Evolutionary conservation across 2,888 invertebrate species (phyloP), one percentile per base, ranked within the genome.

Genomic region (Abrostola triplasia): DNA sequence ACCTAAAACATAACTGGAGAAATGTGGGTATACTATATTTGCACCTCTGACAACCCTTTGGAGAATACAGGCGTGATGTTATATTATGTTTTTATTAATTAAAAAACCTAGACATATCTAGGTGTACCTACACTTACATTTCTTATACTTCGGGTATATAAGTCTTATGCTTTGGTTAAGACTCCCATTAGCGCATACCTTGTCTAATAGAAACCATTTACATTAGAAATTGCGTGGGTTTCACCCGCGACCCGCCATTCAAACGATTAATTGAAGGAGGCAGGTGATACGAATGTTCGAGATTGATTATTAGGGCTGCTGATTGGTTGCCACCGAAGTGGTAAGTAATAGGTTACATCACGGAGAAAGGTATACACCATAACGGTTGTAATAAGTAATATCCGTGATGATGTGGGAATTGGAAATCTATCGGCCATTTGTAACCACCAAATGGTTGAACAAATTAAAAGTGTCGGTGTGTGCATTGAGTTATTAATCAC

Each of bases 201-300:
- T 24, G 36, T 47, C 48, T 50, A 72, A 70, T 72, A 67, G 65
- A 80, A 67, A 63, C 50, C 36, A 69, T 69, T 77, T 67, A 59
- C 61, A 67, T 78, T 67, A 75, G 76, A 75, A 69, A 66, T 58
- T 69, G 61, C 36, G 58, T 69, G 44, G 73, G 60, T 75, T 72
- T 78, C 67, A 68, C 69, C 62, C 24, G 47, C 48, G 61, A 70
- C 65, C 64, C 37, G 52, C 41, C 52, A 55, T 68, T 66, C 44
- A 56, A 42, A 57, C 50, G 42, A 65, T 64, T 69, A 68, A 75
- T 79, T 63, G 60, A 70, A 68, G 70, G 67, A 61, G 50, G 63
- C 53, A 70, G 35, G 58, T 49, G 59, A 61, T 76, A 66, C 40
- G 59, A 58, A 70, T 69, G 54, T 53, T 61, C 65, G 52, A 63